Evolutionary conservation across 1,140 invertebrate species (phyloP).

Genomic region (Pinna nobilis): DNA sequence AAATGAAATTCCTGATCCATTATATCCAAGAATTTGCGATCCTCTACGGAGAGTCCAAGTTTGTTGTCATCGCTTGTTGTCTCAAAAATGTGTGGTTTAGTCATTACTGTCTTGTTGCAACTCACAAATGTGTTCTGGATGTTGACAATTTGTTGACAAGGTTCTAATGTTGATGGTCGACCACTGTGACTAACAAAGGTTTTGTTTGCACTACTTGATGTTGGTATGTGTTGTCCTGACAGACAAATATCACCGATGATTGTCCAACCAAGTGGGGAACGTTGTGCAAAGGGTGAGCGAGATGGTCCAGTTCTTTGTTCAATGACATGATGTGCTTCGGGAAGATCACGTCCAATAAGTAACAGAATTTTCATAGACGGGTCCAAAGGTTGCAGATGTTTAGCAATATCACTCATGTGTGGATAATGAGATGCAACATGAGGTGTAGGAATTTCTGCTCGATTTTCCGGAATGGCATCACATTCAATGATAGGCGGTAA

Average conservation of each 20-base stretch:
- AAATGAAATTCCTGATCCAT: conserved; percentile 26
- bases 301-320: conserved; percentile 19
- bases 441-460: conserved; percentile 13
- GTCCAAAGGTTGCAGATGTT: background rate
- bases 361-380: conserved; percentile 4
- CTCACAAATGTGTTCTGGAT: background rate
- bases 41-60: conserved; percentile 26
- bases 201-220: background rate
- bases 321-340: conserved; percentile 13
- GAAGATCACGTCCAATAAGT: conserved; percentile 17
- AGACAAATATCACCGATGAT: conserved; percentile 39
- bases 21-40: conserved; percentile 20
- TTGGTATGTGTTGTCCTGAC: conserved; percentile 1
- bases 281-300: conserved; percentile 22
- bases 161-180: conserved; percentile 15
- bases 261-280: conserved; percentile 26
- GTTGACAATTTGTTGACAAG: conserved; percentile 17
- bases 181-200: conserved; percentile 13
- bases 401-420: conserved; percentile 12
- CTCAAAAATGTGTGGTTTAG: background rate
- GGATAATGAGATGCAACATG: conserved; percentile 1
- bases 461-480: conserved; percentile 24
- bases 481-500: conserved; percentile 21
- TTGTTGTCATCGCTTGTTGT: conserved; percentile 30
- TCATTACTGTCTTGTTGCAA: background rate